A percentile compares a stretch with the other conserved stretches of the same genome.
Evolutionary conservation across 2,797 vertebrate genomes (phyloP).

Genomic region (Acipenser oxyrinchus): DNA sequence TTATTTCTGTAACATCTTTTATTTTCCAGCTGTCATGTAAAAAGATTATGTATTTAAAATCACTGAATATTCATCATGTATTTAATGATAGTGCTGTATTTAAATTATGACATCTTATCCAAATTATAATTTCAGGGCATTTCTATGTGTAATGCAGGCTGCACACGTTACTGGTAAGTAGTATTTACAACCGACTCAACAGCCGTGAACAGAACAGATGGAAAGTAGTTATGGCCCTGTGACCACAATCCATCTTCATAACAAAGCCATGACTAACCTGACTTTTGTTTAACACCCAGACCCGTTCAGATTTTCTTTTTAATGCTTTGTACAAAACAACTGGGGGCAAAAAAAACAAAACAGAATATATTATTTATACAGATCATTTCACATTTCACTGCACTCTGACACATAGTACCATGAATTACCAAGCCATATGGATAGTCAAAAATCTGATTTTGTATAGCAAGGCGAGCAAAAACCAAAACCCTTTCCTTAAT

Average conservation of each 20-base stretch:
- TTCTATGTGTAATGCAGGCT: not conserved
- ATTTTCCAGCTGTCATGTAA: no score
- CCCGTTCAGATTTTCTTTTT: not conserved
- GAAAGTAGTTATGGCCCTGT: not conserved
- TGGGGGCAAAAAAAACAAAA: not conserved
- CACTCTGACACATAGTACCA: not conserved
- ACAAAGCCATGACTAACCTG: not conserved
- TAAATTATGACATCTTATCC: not conserved
- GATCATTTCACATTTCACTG: constrained; percentile 1
- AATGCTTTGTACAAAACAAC: not conserved
- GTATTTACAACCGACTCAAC: not conserved
- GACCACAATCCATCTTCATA: constrained; percentile 1
- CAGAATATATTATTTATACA: not conserved
- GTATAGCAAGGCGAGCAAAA: no score
- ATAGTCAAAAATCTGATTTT: not conserved
- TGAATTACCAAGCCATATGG: not conserved
- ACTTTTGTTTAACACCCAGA: not conserved
- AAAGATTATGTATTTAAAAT: no score
- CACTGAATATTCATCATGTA: no score
- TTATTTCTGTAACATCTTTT: no score
- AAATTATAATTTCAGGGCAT: not conserved
- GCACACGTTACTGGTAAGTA: not conserved
- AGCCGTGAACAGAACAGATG: constrained; percentile 1
- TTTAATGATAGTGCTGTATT: no score
- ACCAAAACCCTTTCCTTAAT: no score